A percentile compares a stretch with the other conserved stretches of the same genome.
These are phyloP conservation scores for Euproctis similis DNA, from an alignment of 2,888 invertebrate genomes.

Conservation along the genomic window DNA sequence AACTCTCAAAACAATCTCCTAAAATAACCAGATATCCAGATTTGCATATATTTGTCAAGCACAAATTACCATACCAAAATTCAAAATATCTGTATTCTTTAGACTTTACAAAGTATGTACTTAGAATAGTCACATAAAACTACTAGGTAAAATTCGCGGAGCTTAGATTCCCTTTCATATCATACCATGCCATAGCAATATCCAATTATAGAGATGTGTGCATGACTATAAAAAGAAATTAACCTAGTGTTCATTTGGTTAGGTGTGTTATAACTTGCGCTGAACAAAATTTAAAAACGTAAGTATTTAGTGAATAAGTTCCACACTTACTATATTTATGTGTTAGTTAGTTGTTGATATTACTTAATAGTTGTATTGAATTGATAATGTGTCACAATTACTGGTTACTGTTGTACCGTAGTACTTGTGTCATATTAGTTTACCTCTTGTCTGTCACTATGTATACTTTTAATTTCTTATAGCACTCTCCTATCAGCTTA, in stretches of 20 bases:
- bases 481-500: no score
- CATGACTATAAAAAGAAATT: slow-evolving; percentile 42
- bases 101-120: no score
- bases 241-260: slow-evolving; percentile 64
- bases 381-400: slow-evolving; percentile 9
- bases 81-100: slow-evolving; percentile 5
- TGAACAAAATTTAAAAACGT: slow-evolving; percentile 67
- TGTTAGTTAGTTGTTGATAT: slow-evolving; percentile 8
- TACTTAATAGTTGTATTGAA: background rate
- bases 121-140: no score
- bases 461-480: no score
- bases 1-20: no score
- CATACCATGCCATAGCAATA: no score
- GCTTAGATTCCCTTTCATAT: no score
- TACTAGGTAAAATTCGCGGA: no score
- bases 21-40: no score
- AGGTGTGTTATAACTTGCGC: slow-evolving; percentile 69
- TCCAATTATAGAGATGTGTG: slow-evolving; percentile 22
- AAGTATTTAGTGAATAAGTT: slow-evolving; percentile 45
- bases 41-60: slow-evolving; percentile 12
- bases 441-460: no score
- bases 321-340: slow-evolving; percentile 20
- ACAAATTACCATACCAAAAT: slow-evolving; percentile 15
- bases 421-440: slow-evolving; percentile 11
- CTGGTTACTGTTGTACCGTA: background rate